Conservation (phyloP, 2,113 vertebrate genomes). For the Piaya cayana region DNA sequence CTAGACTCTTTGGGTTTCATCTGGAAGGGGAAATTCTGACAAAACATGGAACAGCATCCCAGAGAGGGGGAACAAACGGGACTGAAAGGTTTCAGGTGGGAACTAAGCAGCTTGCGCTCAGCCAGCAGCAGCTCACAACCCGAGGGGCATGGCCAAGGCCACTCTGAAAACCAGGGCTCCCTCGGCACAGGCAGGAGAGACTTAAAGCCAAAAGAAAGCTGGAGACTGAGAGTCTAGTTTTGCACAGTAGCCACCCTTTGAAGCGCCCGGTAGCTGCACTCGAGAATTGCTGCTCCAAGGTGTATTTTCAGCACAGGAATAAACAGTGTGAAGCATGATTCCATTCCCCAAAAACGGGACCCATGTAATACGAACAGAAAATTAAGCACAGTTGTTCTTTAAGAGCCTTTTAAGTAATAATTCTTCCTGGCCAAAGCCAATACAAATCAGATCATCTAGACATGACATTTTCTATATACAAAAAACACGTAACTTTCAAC, state of each 20-base stretch:
- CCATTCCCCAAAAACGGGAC: constrained; percentile 45
- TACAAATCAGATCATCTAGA: constrained; percentile 81
- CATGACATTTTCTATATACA: constrained; percentile 83
- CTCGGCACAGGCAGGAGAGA: background rate
- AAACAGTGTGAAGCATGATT: constrained; percentile 63
- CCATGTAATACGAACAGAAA: constrained; percentile 68
- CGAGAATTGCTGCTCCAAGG: constrained; percentile 51
- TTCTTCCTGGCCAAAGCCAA: constrained; percentile 80
- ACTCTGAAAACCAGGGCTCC: background rate
- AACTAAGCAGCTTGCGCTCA: background rate
- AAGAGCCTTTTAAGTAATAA: constrained; percentile 78
- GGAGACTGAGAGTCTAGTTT: background rate
- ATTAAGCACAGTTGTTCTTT: constrained; percentile 77
- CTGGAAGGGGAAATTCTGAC: constrained; percentile 76
- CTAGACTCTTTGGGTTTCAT: constrained; percentile 80
- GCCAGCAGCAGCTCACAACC: accelerated
- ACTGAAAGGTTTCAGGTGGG: constrained; percentile 35
- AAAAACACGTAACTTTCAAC: constrained; percentile 82
- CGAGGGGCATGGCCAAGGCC: accelerated
- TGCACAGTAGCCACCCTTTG: background rate
- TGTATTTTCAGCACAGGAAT: constrained; percentile 64
- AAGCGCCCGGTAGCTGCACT: constrained; percentile 23
- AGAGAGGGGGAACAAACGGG: background rate
- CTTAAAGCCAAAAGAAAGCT: background rate
- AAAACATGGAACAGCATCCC: constrained; percentile 53